phyloP scores from a whole-genome alignment of 2,797 vertebrate species.

The Phataginus tetradactyla region DNA sequence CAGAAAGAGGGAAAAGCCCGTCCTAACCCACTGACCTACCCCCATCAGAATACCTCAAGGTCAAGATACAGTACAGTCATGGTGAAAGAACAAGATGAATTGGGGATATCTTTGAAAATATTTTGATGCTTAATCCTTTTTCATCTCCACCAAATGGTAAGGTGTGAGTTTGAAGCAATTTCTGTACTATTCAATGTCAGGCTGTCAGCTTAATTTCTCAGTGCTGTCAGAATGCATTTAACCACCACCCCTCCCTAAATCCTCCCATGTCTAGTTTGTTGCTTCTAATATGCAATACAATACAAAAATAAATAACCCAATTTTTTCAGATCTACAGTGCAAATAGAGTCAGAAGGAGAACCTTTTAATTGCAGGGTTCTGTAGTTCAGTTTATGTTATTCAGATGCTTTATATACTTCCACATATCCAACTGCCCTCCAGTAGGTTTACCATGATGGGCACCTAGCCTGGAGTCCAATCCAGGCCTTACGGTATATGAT shows the following conservation, averaged over 20 bases:
- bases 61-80: not conserved
- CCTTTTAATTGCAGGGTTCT: not conserved
- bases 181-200: not conserved
- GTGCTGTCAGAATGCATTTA: not conserved
- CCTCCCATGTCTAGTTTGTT: not conserved
- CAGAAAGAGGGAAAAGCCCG: not conserved
- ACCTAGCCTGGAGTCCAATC: not conserved
- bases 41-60: not conserved
- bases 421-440: not conserved
- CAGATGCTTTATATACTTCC: not conserved
- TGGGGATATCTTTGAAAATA: not conserved
- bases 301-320: not conserved
- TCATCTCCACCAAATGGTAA: not conserved
- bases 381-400: not conserved
- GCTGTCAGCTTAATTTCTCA: not conserved
- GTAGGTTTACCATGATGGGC: not conserved
- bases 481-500: not conserved
- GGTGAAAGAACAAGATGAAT: not conserved
- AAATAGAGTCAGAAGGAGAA: not conserved
- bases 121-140: not conserved
- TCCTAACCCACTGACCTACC: accelerated
- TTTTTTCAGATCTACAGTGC: not conserved
- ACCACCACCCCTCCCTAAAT: not conserved
- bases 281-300: not conserved
- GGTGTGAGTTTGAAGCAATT: not conserved